Evolutionary conservation across 2,797 vertebrate species (phyloP).

Genomic region (Octomys mimax): DNA sequence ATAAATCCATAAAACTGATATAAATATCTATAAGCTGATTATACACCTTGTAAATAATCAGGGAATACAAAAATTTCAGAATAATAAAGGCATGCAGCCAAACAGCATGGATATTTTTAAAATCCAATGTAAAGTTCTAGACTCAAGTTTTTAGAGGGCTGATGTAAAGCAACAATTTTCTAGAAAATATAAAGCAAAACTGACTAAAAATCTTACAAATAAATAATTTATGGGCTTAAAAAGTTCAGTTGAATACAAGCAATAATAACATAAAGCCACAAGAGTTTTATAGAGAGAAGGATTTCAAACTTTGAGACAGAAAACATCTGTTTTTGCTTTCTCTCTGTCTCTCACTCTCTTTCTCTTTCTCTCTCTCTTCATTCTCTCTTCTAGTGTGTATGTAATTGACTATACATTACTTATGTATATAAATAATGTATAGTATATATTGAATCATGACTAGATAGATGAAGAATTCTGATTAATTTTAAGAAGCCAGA

Average conservation of each 20-base stretch:
- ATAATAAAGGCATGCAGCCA: background rate
- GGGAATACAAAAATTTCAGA: background rate
- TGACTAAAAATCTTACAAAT: background rate
- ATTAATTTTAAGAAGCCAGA: constrained; percentile 38
- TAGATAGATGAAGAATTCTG: background rate
- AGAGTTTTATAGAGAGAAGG: constrained; percentile 18
- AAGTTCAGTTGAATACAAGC: background rate
- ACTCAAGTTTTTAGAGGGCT: background rate
- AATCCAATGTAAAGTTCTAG: background rate
- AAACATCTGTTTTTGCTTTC: background rate
- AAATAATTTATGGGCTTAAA: background rate
- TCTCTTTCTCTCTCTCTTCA: too few species aligned
- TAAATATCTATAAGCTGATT: background rate
- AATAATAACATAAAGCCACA: background rate
- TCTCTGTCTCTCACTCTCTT: too few species aligned
- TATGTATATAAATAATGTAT: background rate
- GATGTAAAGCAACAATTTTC: background rate
- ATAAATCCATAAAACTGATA: background rate
- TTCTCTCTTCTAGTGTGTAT: background rate
- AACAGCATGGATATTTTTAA: background rate
- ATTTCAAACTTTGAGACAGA: constrained; percentile 36
- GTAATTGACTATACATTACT: background rate
- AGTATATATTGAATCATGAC: background rate
- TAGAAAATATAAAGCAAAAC: constrained; percentile 3
- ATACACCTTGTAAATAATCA: background rate